Evolutionary conservation across 2,888 invertebrate species (phyloP), one percentile per base, ranked within the genome.

Genomic region (Acanthosepion esculentum): DNA sequence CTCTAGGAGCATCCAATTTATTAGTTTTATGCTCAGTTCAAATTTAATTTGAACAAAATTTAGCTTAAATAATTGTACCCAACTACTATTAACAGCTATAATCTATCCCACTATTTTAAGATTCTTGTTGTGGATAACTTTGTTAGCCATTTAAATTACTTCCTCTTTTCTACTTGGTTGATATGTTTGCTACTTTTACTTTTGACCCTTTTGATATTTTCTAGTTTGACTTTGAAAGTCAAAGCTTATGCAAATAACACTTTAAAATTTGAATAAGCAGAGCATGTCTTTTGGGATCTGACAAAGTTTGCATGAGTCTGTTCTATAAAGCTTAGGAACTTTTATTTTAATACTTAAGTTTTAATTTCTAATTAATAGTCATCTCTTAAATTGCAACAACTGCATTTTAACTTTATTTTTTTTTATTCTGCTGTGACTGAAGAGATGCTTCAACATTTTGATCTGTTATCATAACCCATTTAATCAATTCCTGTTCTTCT

Each of bases 251-350:
- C 78, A 78, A 78, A 12, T 78, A 78, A 78, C 59, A 59, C 4
- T 59, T 78, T 15, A 78, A 78, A 59, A 59, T 23, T 0, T 23
- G 59, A 23, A 59, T 59, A 59, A 59, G 23, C 59, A 15, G 78
- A 78, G 78, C 78, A 78, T 78, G 78, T 78, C 78, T 78, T n/a
- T n/a, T 78, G n/a, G n/a, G 78, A 78, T 78, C 78, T 78, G n/a
- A 78, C 78, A 33, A 78, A n/a, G n/a, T 78, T 78, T 78, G 78
- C 78, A 78, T 78, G 78, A n/a, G n/a, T 78, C n/a, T 78, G 29
- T n/a, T 78, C 78, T 33, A 78, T n/a, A 78, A 78, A 33, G 33
- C 15, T n/a, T 33, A 78, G n/a, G 78, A n/a, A 78, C n/a, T 23
- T 59, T 23, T 59, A 23, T 59, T 55, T 23, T 59, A 64, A n/a